Percentiles rank a stretch among this genome's conserved stretches.
Evolutionary conservation across 2,888 invertebrate species (phyloP).

Genomic region (Zygothrica quintamaculata): DNA sequence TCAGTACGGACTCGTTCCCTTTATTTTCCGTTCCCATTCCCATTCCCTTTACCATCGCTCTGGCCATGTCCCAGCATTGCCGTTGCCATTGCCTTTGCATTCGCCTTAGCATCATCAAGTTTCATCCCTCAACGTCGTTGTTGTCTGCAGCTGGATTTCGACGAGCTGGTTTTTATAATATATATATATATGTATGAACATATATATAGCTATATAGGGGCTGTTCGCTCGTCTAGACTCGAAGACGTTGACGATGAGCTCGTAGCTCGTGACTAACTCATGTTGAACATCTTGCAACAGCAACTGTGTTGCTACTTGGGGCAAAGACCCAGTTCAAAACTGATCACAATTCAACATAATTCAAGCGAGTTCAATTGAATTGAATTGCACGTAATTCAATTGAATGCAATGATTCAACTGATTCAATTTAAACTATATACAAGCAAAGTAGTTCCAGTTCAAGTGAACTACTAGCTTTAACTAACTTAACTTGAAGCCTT

Average conservation of each 20-base stretch:
- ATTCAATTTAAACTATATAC: too few species aligned
- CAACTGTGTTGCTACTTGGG: constrained; percentile 24
- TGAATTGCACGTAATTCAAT: too few species aligned
- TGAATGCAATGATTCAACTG: too few species aligned
- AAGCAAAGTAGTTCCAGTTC: too few species aligned
- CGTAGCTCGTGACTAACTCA: constrained; percentile 38
- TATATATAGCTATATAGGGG: too few species aligned
- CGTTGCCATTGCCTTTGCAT: constrained; percentile 33
- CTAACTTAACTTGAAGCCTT: too few species aligned
- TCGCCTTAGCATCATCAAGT: constrained; percentile 51
- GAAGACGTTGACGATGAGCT: constrained; percentile 26
- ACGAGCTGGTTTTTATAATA: too few species aligned
- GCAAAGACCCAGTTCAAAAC: constrained; percentile 9
- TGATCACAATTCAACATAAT: constrained; percentile 17
- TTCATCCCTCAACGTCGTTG: constrained; percentile 70
- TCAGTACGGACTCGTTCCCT: background rate
- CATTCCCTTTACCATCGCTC: constrained; percentile 12
- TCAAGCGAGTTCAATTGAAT: too few species aligned
- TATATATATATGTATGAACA: too few species aligned
- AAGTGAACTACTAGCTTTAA: too few species aligned
- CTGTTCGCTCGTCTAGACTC: constrained; percentile 45
- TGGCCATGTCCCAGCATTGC: constrained; percentile 5
- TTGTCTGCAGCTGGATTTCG: constrained; percentile 66
- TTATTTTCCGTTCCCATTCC: constrained; percentile 1
- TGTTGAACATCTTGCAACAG: constrained; percentile 33